A percentile compares a stretch with the other conserved stretches of the same genome.
phyloP scores from a whole-genome alignment of 2,797 vertebrate genomes.

The Arnoldichthys spilopterus region DNA sequence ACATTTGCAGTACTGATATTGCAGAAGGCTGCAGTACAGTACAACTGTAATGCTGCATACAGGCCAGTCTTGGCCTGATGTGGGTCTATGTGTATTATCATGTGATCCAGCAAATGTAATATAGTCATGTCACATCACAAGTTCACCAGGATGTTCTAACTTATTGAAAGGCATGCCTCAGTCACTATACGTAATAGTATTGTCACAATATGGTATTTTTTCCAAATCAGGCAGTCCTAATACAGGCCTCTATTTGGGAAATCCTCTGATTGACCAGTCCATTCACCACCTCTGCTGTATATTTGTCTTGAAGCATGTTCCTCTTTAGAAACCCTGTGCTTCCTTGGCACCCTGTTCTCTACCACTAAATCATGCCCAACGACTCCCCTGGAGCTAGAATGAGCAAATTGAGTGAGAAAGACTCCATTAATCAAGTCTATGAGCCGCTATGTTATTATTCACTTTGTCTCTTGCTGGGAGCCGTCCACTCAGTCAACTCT shows the following conservation, averaged over 20 bases:
- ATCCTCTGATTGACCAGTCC: background rate
- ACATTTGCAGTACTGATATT: background rate
- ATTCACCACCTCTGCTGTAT: background rate
- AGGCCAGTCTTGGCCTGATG: too few relatives aligned
- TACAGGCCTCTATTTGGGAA: background rate
- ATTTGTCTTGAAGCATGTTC: background rate
- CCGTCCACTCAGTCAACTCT: slow-evolving; percentile 18
- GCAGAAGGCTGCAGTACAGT: background rate
- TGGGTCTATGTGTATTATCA: too few relatives aligned
- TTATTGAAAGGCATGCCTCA: background rate
- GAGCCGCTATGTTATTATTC: slow-evolving; percentile 42
- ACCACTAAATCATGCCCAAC: slow-evolving; percentile 22
- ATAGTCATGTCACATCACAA: background rate
- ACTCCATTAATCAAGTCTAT: slow-evolving; percentile 61
- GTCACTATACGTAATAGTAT: background rate
- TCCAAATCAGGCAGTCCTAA: background rate
- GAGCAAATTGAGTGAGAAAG: slow-evolving; percentile 60
- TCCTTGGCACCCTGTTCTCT: too few relatives aligned
- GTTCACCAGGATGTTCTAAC: background rate
- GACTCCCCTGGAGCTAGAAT: slow-evolving; percentile 56
- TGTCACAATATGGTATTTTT: background rate
- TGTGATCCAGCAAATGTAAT: too few relatives aligned
- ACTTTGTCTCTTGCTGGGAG: slow-evolving; percentile 27
- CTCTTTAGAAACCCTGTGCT: background rate
- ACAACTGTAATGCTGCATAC: too few relatives aligned